phyloP scores from a whole-genome alignment of 2,113 vertebrate genomes.

The Colinus virginianus region DNA sequence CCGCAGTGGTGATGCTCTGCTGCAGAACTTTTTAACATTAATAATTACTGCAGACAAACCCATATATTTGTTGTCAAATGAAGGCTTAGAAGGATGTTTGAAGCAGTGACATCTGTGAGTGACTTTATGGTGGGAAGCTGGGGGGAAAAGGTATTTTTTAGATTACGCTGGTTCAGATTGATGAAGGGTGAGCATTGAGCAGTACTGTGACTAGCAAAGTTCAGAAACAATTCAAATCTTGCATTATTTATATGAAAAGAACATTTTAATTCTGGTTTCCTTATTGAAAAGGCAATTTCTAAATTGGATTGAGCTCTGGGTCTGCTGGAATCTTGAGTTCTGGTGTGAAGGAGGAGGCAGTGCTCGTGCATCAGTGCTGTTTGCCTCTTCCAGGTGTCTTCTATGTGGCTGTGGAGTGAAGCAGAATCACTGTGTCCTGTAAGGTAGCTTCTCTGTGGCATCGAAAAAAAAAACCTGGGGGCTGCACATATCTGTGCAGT shows the following conservation, averaged over 20 bases:
- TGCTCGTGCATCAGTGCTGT: not conserved
- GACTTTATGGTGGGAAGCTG: not conserved
- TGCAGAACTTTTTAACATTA: not conserved
- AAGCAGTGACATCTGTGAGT: not conserved
- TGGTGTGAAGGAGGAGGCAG: not conserved
- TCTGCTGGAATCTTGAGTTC: not conserved
- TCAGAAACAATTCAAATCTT: not conserved
- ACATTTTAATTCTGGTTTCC: not conserved
- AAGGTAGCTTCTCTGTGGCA: not conserved
- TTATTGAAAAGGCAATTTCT: not conserved
- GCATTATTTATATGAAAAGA: not conserved
- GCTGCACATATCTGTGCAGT: not conserved
- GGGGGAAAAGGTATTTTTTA: not conserved
- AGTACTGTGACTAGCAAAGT: no score
- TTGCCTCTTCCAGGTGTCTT: not conserved
- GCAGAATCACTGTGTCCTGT: accelerated
- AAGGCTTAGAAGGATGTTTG: not conserved
- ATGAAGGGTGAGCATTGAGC: no score
- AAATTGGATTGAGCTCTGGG: not conserved
- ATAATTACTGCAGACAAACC: not conserved
- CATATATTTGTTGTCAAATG: not conserved
- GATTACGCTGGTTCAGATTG: not conserved
- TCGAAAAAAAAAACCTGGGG: not conserved
- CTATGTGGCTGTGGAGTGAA: not conserved
- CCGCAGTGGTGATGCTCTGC: not conserved